phyloP scores from a whole-genome alignment of 2,797 vertebrate species.

The Coendou prehensilis region DNA sequence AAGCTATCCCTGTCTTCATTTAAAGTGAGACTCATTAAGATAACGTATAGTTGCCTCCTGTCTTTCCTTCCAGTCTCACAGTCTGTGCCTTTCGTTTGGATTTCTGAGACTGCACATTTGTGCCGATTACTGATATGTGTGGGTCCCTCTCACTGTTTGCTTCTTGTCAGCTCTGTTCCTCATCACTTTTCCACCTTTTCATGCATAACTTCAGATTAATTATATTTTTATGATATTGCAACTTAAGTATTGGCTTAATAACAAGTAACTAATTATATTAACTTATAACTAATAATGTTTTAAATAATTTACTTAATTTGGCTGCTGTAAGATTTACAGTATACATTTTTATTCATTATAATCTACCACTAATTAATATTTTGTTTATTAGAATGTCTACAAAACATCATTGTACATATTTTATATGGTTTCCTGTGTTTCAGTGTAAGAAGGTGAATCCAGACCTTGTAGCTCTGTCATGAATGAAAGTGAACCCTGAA shows the following conservation, averaged over 20 bases:
- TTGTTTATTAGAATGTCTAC: background rate
- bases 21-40: background rate
- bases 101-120: background rate
- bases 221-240: background rate
- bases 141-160: background rate
- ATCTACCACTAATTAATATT: too few relatives aligned
- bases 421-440: background rate
- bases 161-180: background rate
- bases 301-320: background rate
- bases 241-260: background rate
- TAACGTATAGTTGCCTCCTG: background rate
- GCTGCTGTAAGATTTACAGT: background rate
- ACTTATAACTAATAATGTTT: background rate
- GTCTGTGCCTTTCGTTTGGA: background rate
- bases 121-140: background rate
- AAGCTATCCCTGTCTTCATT: background rate
- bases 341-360: background rate
- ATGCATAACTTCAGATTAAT: background rate
- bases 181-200: background rate
- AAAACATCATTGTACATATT: background rate
- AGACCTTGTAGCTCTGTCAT: background rate
- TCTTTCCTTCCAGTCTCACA: background rate
- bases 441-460: background rate
- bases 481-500: too few relatives aligned
- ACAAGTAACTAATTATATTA: background rate